Base-by-base conservation (phyloP, 2,797 vertebrate genomes). In the Sebastes iracundus region DNA sequence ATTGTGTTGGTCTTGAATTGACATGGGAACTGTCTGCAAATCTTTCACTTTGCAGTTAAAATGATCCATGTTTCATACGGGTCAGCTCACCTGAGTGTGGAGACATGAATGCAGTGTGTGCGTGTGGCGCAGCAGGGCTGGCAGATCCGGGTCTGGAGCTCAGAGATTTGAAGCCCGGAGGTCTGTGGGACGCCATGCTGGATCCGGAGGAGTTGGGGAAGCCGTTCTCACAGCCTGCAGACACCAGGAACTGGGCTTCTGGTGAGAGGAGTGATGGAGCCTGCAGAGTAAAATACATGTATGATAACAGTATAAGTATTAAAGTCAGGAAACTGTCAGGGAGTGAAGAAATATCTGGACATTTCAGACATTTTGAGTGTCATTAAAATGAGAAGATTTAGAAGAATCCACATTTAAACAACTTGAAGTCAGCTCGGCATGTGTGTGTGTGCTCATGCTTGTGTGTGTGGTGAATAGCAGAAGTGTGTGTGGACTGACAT, bases 211-310 rank as follows among this genome's bases (percentile, higher is more conserved):
- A 56, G 53, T 93, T 95, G 1, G 95, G 90, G 49, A 95, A 96
- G 3, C 95, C 91, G 1, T 95, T 95, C 60, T 96, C 79, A n/a
- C 89, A 95, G 1, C 95, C 94, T 0, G 96, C 82, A 4, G 96
- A 94, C 52, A 96, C 93, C 72, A 96, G 75, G 0, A 94, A 96
- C 63, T 95, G 90, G 1, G 94, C 88, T 68, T 98, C 97, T 0
- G 95, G 93, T n/a, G 93, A 86, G 2, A 96, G 94, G 79, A 96
- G 93, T 0, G 96, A 93, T 1, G 92, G 91, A 5, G 90, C 90
- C 98, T 99, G 93, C 28, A 11, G 63, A 77, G 64, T 3, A 9
- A 38, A 52, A 67, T 3, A 3, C 6, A 2, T 5, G 5, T 18
- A 6, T 7, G 23, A 58, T 11, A 33, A 28, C 23, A 79, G 7